phyloP scores from a whole-genome alignment of 2,113 vertebrate genomes.

The Miniopterus natalensis region DNA sequence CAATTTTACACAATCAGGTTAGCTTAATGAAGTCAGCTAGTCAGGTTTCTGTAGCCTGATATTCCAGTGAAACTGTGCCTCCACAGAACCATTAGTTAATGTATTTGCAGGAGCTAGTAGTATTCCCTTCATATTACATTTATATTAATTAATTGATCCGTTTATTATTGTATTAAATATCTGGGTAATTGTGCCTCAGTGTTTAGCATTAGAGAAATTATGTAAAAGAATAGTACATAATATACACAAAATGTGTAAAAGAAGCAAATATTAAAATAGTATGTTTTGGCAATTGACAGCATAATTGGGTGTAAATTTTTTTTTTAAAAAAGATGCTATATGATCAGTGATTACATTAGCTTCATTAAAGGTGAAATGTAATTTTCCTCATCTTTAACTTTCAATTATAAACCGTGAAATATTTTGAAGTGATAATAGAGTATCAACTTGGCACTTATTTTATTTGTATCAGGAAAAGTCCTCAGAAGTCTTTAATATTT shows the following conservation, averaged over 20 bases:
- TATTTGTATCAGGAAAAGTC: constrained; percentile 94
- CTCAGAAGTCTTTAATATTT: constrained; percentile 85
- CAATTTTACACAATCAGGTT: constrained; percentile 41
- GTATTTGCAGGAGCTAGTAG: neutral
- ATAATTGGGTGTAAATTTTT: constrained; percentile 87
- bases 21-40: neutral
- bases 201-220: neutral
- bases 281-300: constrained; percentile 83
- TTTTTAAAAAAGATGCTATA: constrained; percentile 78
- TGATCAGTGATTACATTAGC: constrained; percentile 85
- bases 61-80: neutral
- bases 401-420: constrained; percentile 93
- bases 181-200: neutral
- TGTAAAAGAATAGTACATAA: neutral
- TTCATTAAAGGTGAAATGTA: constrained; percentile 90
- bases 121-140: neutral
- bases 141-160: neutral
- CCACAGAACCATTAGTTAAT: neutral
- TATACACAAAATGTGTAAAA: neutral
- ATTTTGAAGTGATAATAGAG: constrained; percentile 95
- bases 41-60: constrained; percentile 51
- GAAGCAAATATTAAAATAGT: neutral
- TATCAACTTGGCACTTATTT: constrained; percentile 91
- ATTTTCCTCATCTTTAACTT: constrained; percentile 91
- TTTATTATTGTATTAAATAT: constrained; percentile 15